Evolutionary conservation across 2,113 vertebrate genomes (phyloP), one percentile per base, ranked within the genome.

Genomic region (Triplophysa rosa): DNA sequence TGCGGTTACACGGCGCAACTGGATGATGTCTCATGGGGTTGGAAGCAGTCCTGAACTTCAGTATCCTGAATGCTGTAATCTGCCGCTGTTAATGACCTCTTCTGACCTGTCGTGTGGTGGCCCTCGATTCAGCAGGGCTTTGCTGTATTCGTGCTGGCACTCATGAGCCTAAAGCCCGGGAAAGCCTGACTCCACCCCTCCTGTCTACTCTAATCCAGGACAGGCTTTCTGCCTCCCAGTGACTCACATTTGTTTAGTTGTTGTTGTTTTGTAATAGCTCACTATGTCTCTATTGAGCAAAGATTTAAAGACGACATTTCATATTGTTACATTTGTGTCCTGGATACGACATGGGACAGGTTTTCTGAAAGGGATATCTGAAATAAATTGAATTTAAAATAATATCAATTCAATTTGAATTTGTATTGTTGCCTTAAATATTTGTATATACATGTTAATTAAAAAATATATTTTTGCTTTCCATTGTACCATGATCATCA

Each of bases 51-150:
- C 79, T 80, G 77, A 61, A 78, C 68, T 85, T 88, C 81, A 88
- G 87, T 90, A 89, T 88, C 74, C 72, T 85, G 84, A 90, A 86
- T 86, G 80, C 68, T 83, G 74, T 90, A 90, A 90, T 89, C 86
- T 87, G 76, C 66, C 83, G 73, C 61, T 82, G 67, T 83, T 67
- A 56, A 78, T 85, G 77, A 16, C 82, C 40, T 45, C 54, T 67
- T 64, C 24, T 69, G 66, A 68, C 80, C 82, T 66, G 40, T 33
- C n/a, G 19, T 33, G 12, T 7, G 40, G 45, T 9, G 59, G 54
- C 37, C 24, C 40, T 40, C 8, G 9, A 47, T 67, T 79, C 71
- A 76, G 59, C 70, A 49, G 47, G 47, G 63, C 78, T 82, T 85
- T 78, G 45, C 80, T 21, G 69, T 80, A 75, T 80, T 80, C 77